These are phyloP conservation scores for Myotis planiceps DNA, from an alignment of 2,797 vertebrate species.

Conservation along the genomic window DNA sequence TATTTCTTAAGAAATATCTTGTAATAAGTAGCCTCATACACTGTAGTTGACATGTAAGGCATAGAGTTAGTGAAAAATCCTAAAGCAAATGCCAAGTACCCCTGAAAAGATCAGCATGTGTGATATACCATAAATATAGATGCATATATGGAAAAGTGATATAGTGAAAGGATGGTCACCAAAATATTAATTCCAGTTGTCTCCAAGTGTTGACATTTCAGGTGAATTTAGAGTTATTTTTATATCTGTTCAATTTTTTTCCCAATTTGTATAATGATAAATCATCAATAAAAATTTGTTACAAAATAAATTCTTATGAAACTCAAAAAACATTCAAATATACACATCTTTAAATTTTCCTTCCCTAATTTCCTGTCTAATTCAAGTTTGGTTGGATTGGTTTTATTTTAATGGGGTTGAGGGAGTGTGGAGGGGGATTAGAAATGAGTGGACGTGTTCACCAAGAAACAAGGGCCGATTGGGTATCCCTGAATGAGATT, in stretches of 20 bases:
- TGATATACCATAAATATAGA: neutral
- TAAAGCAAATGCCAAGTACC: neutral
- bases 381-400: neutral
- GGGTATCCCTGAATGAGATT: slow-evolving; percentile 18
- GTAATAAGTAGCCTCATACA: neutral
- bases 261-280: neutral
- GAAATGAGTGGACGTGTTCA: neutral
- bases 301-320: slow-evolving; percentile 33
- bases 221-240: neutral
- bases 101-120: neutral
- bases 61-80: neutral
- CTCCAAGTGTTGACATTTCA: neutral
- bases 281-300: neutral
- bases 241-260: neutral
- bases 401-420: neutral
- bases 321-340: neutral
- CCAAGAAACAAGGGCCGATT: neutral
- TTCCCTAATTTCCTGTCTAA: neutral
- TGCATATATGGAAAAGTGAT: neutral
- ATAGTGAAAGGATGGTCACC: neutral
- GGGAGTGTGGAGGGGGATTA: neutral
- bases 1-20: neutral
- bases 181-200: neutral
- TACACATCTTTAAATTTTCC: neutral
- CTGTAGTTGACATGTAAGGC: neutral